These are phyloP conservation scores for Apteryx mantelli DNA, from an alignment of 2,113 vertebrate genomes.

Conservation along the genomic window DNA sequence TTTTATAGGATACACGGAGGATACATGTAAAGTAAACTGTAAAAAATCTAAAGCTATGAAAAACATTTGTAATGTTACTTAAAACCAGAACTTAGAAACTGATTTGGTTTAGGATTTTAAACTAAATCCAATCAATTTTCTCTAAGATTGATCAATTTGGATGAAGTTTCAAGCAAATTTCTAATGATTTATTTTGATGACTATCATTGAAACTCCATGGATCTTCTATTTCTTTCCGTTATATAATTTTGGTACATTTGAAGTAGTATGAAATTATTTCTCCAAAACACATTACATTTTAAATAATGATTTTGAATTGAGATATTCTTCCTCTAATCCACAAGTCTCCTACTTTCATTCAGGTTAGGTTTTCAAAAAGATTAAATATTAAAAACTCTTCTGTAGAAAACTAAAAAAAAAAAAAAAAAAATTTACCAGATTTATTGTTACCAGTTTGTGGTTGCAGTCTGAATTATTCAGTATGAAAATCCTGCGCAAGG, in stretches of 20 bases:
- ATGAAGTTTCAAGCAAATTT: not conserved
- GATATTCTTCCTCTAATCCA: not conserved
- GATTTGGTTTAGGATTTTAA: not conserved
- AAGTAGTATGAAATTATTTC: not conserved
- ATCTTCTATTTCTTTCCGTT: accelerated
- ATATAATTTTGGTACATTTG: not conserved
- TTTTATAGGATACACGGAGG: not conserved
- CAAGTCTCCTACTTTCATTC: not conserved
- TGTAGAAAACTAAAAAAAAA: not conserved
- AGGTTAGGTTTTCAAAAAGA: not conserved
- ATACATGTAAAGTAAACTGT: not conserved
- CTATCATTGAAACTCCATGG: not conserved
- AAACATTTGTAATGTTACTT: not conserved
- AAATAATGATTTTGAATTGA: not conserved
- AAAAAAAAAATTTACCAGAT: not conserved
- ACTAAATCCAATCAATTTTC: not conserved
- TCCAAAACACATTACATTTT: not conserved
- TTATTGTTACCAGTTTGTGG: not conserved
- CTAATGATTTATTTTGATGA: not conserved
- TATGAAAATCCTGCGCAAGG: not conserved
- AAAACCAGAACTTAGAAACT: not conserved
- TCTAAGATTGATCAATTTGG: not conserved
- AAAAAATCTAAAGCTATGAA: not conserved
- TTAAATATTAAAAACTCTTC: not conserved
- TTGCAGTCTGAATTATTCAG: not conserved